Base-by-base conservation (phyloP, 2,888 invertebrate genomes). In the Pandemis heparana region DNA sequence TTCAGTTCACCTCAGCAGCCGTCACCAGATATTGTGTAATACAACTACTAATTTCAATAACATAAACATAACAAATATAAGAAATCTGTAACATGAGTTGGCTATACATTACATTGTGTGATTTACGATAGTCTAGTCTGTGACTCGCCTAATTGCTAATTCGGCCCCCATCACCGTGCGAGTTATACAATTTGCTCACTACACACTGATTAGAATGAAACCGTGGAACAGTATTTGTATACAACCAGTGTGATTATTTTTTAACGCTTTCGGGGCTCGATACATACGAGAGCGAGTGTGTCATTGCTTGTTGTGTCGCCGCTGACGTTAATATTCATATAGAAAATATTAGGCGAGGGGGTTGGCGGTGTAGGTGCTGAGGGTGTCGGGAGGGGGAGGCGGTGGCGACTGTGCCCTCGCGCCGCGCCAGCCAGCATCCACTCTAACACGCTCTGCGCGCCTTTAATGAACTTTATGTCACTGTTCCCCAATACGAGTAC, bases 401-500 rank as follows among this genome's bases (percentile, higher is more conserved):
- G 80, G 82, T 84, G 83, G 85, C 85, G 77, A 76, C 74, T 70
- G 75, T 85, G 85, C 86, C 87, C 91, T 85, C 84, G 77, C 86
- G 85, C 84, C 84, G 83, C 91, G 84, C 84, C 77, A 85, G 85
- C 84, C 84, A 83, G 84, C 89, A 82, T 85, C 88, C 92, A 90
- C 92, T 91, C 90, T 85, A 89, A 92, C 93, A 94, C 94, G 94
- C 91, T 87, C 88, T 85, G 88, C 87, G 85, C 88, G 89, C 91
- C 92, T 92, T 91, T 94, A 94, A 94, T 92, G 92, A 94, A 93
- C 93, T 93, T 92, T 94, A 90, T 90, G 92, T 92, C 91, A 90
- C 89, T 88, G 89, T 89, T 90, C 85, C 87, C 89, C 89, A 89
- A 91, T 89, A 92, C 87, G 90, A 92, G 94, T 88, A 92, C 92